phyloP scores from a whole-genome alignment of 2,888 invertebrate genomes.

The Dryadula phaetusa region DNA sequence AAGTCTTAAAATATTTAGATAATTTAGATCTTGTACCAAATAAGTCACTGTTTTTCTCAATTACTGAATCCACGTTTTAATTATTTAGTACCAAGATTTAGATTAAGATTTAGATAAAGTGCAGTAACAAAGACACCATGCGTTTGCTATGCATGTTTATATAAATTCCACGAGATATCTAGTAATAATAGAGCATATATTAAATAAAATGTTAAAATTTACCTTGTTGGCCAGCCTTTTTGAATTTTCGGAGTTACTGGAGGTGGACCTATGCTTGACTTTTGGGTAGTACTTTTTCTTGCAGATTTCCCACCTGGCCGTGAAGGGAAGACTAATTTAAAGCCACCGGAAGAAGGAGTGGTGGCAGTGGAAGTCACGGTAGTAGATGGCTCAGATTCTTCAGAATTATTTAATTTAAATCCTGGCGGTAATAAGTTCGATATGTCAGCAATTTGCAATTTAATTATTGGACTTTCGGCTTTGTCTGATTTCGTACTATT shows the following conservation, averaged over 20 bases:
- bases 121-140: too few species aligned
- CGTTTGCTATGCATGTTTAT: too few species aligned
- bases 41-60: too few species aligned
- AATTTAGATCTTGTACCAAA: too few species aligned
- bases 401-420: slow-evolving; percentile 74
- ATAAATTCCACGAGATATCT: too few species aligned
- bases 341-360: slow-evolving; percentile 64
- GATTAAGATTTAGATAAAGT: too few species aligned
- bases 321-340: slow-evolving; percentile 92
- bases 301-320: slow-evolving; percentile 87
- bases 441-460: slow-evolving; percentile 78
- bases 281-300: slow-evolving; percentile 85
- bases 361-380: slow-evolving; percentile 52
- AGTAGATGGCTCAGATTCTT: slow-evolving; percentile 53
- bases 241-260: slow-evolving; percentile 87
- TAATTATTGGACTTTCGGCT: slow-evolving; percentile 53
- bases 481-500: slow-evolving; percentile 58
- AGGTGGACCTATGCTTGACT: slow-evolving; percentile 77
- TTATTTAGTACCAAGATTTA: too few species aligned
- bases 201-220: slow-evolving; percentile 45
- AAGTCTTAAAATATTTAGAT: too few species aligned
- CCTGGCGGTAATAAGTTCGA: slow-evolving; percentile 86
- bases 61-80: too few species aligned
- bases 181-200: too few species aligned
- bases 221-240: slow-evolving; percentile 94